Conservation (phyloP, 2,888 invertebrate species). For the Augochlorella aurata region DNA sequence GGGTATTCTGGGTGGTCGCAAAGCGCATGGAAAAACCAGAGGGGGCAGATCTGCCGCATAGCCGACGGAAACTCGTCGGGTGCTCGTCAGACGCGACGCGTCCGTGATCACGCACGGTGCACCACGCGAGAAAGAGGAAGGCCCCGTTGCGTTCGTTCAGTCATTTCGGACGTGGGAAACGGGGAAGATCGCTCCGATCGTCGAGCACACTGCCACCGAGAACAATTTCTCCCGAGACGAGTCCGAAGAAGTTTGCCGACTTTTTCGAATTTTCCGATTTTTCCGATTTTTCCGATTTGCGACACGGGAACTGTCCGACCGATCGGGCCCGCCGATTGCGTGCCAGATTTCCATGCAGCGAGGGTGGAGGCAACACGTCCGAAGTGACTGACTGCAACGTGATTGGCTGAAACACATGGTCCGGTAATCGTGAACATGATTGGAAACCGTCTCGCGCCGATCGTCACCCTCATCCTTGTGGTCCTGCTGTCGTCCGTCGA, state of each 20-base stretch:
- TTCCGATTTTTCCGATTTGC: not conserved
- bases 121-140: slow-evolving; percentile 53
- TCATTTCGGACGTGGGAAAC: slow-evolving; percentile 56
- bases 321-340: slow-evolving; percentile 25
- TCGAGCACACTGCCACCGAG: slow-evolving; percentile 48
- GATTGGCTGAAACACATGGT: slow-evolving; percentile 70
- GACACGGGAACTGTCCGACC: slow-evolving; percentile 12
- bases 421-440: slow-evolving; percentile 75
- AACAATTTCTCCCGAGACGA: not conserved
- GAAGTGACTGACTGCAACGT: slow-evolving; percentile 59
- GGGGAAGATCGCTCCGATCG: slow-evolving; percentile 12
- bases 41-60: slow-evolving; percentile 69
- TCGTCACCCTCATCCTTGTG: slow-evolving; percentile 69
- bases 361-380: slow-evolving; percentile 51
- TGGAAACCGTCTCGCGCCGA: slow-evolving; percentile 67
- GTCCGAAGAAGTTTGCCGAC: not conserved
- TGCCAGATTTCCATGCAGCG: slow-evolving; percentile 50
- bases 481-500: slow-evolving; percentile 70
- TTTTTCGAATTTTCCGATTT: not conserved
- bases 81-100: slow-evolving; percentile 69
- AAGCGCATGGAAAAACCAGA: slow-evolving; percentile 60
- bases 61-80: slow-evolving; percentile 63
- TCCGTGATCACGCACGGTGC: slow-evolving; percentile 69
- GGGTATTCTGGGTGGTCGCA: slow-evolving; percentile 35
- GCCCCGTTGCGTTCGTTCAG: slow-evolving; percentile 52